Conservation (phyloP, 2,113 vertebrate genomes). For the Phaethon lepturus region DNA sequence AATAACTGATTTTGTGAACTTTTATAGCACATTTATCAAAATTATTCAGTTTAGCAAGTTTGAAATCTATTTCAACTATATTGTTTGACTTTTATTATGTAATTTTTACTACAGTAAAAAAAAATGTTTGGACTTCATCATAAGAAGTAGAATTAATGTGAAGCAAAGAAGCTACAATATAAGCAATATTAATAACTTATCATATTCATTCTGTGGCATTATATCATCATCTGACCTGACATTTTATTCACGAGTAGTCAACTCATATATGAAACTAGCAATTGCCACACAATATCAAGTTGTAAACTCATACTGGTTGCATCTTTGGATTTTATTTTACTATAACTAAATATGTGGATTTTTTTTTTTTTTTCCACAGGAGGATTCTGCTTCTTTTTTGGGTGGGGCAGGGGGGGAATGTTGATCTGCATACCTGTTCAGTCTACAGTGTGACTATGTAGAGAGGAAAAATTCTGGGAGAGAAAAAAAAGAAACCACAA, state of each 20-base stretch:
- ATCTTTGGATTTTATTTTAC: neutral
- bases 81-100: neutral
- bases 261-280: neutral
- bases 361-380: neutral
- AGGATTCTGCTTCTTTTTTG: neutral
- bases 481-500: accelerated
- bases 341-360: neutral
- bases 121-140: neutral
- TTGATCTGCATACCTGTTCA: neutral
- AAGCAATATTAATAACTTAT: neutral
- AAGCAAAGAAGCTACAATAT: neutral
- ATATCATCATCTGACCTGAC: neutral
- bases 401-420: accelerated
- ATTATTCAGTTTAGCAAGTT: neutral
- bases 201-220: neutral
- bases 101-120: neutral
- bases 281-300: neutral
- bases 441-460: neutral
- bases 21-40: neutral
- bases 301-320: neutral
- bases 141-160: neutral
- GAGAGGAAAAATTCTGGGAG: neutral
- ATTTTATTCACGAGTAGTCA: neutral
- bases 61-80: neutral
- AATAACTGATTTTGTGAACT: neutral